These are phyloP conservation scores for Rhopalosiphum nymphaeae DNA, from an alignment of 2,888 invertebrate genomes.

Conservation along the genomic window DNA sequence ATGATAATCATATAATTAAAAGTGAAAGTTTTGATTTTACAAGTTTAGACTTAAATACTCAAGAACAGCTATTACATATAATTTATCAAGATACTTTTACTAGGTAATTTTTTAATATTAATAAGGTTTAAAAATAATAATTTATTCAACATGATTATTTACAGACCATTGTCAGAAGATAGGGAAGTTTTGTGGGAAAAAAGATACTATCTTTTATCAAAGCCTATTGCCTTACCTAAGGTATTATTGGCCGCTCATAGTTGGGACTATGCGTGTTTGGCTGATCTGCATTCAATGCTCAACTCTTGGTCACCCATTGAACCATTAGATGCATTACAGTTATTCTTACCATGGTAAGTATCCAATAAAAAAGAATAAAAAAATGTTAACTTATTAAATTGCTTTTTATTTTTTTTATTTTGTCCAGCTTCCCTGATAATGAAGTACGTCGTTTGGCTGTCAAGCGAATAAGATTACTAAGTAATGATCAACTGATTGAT, in stretches of 20 bases:
- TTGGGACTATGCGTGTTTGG: conserved; percentile 91
- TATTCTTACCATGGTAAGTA: conserved; percentile 88
- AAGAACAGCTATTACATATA: conserved; percentile 79
- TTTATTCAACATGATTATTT: not conserved
- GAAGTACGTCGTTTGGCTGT: conserved; percentile 89
- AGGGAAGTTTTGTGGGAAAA: conserved; percentile 93
- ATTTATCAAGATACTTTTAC: conserved; percentile 83
- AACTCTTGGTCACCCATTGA: conserved; percentile 87
- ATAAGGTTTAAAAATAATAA: conserved; percentile 21
- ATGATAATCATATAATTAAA: conserved; percentile 71
- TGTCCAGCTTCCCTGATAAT: conserved; percentile 87
- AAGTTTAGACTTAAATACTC: conserved; percentile 85
- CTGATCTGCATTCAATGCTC: conserved; percentile 89
- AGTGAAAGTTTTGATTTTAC: conserved; percentile 78
- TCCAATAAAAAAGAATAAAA: not conserved
- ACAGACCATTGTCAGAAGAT: conserved; percentile 78
- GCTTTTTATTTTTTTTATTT: not conserved
- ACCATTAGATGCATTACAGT: conserved; percentile 90
- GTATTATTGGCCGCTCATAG: conserved; percentile 86
- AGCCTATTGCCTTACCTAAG: conserved; percentile 88
- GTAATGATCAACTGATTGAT: conserved; percentile 90
- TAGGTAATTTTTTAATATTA: conserved; percentile 69
- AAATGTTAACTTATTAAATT: conserved; percentile 53
- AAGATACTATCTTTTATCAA: conserved; percentile 86
- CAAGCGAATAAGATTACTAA: conserved; percentile 82